Base-by-base conservation (phyloP, 2,888 invertebrate genomes). In the Euclidia mi region DNA sequence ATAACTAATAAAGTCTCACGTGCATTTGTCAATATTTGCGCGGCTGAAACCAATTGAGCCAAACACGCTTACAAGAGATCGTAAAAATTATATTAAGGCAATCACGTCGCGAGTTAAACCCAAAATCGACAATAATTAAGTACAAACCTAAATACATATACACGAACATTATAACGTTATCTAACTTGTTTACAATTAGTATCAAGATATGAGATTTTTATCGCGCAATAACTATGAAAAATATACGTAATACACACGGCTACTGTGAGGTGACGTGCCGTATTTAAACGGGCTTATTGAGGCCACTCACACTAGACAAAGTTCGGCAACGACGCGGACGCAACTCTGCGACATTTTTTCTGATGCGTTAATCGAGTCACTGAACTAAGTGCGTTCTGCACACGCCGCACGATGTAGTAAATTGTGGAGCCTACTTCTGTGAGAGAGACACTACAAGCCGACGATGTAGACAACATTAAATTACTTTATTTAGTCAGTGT, bases 311-410 rank as follows among this genome's bases (percentile, higher is more conserved):
- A 1, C 20, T 25, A 32, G 14, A 31, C 37, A 37, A 31, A 20
- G 18, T 40, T 31, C 29, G n/a, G 31, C 10, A 32, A 15, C 14
- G 45, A 38, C 11, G 45, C 41, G 12, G 42, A 41, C n/a, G 48
- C 41, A 40, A 43, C n/a, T 14, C 18, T 25, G 35, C 49, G 46
- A n/a, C 17, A 46, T 44, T 57, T 56, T 44, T 62, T 32, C 50
- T 67, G 47, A 32, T 10, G n/a, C 38, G 34, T 46, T 45, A 47
- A 48, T 40, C 44, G 18, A 42, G 47, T 31, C 29, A 34, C 17
- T 49, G 46, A 62, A 63, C 53, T 53, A 62, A 71, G 49, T 57
- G 63, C 63, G 55, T 67, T 55, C 53, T 44, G 48, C 28, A 62
- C 47, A 61, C 47, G 53, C 48, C 28, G 56, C 47, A 61, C 47